Conservation (phyloP, 2,113 vertebrate species). For the Sinocyclocheilus rhinocerous region DNA sequence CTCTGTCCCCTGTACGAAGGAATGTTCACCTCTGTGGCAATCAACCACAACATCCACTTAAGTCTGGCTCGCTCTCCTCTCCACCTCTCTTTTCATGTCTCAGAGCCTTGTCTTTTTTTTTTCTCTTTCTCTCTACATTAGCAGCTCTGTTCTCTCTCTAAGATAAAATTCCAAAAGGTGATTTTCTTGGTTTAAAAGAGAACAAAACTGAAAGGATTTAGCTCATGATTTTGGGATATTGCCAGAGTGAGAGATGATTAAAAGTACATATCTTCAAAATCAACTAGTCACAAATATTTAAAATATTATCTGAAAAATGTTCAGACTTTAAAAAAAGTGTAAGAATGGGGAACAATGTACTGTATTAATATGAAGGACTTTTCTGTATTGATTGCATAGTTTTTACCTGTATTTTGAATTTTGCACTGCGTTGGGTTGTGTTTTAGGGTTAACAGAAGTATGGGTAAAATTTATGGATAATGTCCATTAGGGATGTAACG, state of each 20-base stretch:
- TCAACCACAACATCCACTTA: constrained; percentile 43
- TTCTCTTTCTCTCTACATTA: not conserved
- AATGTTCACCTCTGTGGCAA: constrained; percentile 64
- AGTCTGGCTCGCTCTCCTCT: constrained; percentile 1
- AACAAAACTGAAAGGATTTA: constrained; percentile 9
- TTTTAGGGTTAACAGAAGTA: too few species aligned
- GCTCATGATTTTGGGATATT: not conserved
- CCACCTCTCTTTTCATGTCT: constrained; percentile 12
- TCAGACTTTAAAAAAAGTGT: too few species aligned
- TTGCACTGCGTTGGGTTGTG: too few species aligned
- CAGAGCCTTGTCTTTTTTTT: constrained; percentile 17
- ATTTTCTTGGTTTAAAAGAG: too few species aligned
- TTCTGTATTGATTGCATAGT: too few species aligned
- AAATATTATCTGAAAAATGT: not conserved
- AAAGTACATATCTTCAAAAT: not conserved
- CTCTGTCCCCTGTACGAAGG: constrained; percentile 58
- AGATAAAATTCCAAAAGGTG: not conserved
- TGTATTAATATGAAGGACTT: too few species aligned
- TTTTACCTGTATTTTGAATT: too few species aligned
- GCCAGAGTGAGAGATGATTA: not conserved
- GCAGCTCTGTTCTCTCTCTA: not conserved
- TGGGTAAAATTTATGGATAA: too few species aligned
- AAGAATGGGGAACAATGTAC: too few species aligned
- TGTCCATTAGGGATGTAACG: too few species aligned
- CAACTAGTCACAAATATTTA: not conserved